phyloP scores from a whole-genome alignment of 30 jellyfish, hydroid and myxozoan genomes.

The Cassiopea andromeda region DNA sequence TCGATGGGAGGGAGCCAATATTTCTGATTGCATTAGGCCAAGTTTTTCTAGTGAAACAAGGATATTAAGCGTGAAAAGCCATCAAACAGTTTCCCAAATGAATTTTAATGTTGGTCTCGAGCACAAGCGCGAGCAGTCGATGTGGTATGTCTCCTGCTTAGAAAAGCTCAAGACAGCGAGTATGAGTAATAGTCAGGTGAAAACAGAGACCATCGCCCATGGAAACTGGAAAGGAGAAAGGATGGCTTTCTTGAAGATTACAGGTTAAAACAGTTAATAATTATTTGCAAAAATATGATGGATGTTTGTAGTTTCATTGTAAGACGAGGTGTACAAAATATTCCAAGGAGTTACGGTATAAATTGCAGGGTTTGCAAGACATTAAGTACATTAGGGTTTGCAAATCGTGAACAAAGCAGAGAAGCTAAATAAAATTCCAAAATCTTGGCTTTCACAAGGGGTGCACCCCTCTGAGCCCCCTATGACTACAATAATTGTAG shows the following conservation, averaged over 20 bases:
- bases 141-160: conserved; percentile 62
- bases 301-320: too few species aligned
- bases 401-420: too few species aligned
- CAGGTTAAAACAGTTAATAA: conserved; percentile 9
- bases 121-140: conserved; percentile 26
- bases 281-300: neutral
- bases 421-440: too few species aligned
- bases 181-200: conserved; percentile 12
- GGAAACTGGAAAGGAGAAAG: conserved; percentile 80
- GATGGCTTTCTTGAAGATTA: conserved; percentile 55
- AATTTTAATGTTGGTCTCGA: conserved; percentile 30
- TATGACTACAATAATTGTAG: too few species aligned
- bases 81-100: neutral
- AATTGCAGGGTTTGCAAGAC: neutral
- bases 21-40: neutral
- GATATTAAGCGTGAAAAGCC: neutral
- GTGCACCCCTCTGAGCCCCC: too few species aligned
- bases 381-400: neutral
- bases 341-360: neutral
- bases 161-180: conserved; percentile 3
- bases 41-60: neutral
- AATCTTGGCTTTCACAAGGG: too few species aligned
- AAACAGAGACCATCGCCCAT: conserved; percentile 70
- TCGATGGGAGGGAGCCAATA: neutral
- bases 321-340: neutral